Base-by-base conservation (phyloP, 2,888 invertebrate species). In the Exephanes ischioxanthus region DNA sequence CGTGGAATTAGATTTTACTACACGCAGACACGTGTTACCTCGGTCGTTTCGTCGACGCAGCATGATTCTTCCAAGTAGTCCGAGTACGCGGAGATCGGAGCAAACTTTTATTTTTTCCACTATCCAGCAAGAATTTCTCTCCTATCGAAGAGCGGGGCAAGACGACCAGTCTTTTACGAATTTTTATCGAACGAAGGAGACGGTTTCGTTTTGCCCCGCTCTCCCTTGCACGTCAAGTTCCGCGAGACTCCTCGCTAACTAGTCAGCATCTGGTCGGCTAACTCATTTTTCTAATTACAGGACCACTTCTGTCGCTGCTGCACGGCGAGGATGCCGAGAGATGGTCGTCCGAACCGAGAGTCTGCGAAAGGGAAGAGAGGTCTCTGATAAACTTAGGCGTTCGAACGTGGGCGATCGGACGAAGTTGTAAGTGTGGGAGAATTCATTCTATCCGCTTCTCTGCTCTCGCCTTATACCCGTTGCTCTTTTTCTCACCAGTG, bases 261-360 rank as follows among this genome's bases (percentile, higher is more conserved):
- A 92, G 89, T 84, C 83, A 87, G 86, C 88, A 90, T 91, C 89
- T 87, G 77, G 83, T 3, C 79, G 68, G 90, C 89, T 93, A 94
- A 93, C 93, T 93, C 92, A 92, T 93, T 94, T 93, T 93, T 93
- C 92, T 93, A 93, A 93, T 93, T 93, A 93, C 91, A 87, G 86
- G 80, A 84, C 83, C 89, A 89, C 89, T 91, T 91, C 90, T 90
- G 91, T 90, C 90, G 88, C 87, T 80, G 48, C 9, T 37, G 19
- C n/a, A 16, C 14, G 80, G 45, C 45, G 3, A 55, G 70, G 63
- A 22, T 53, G 45, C 80, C 63, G 75, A 9, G 19, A 37, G 53
- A 14, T 16, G 19, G 19, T 66, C 5, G 16, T 11, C 41, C 30
- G 16, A 48, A 48, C 30, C 61, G 73, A 55, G 66, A 70, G 80